These are phyloP conservation scores for Graptemys geographica DNA, from an alignment of 2,797 vertebrate genomes.

Conservation along the genomic window DNA sequence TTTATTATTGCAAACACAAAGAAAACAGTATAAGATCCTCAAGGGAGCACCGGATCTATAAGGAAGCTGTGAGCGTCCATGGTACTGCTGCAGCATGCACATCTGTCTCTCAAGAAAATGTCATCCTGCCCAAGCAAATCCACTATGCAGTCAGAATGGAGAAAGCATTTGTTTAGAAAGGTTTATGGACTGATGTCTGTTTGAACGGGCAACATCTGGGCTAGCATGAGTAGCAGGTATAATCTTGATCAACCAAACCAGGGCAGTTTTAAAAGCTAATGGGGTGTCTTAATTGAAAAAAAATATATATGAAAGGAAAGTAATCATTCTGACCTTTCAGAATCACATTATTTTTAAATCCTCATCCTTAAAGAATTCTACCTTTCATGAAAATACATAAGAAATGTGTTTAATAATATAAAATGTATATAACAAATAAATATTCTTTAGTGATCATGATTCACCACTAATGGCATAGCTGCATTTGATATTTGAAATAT, in stretches of 20 bases:
- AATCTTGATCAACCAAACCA: constrained; percentile 2
- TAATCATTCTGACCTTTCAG: background rate
- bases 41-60: constrained; percentile 30
- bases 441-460: constrained; percentile 3
- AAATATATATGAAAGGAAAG: constrained; percentile 11
- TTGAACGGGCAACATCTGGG: constrained; percentile 45
- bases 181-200: constrained; percentile 38
- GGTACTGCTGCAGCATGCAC: background rate
- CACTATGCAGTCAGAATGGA: constrained; percentile 36
- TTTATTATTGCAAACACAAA: constrained; percentile 38
- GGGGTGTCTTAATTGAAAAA: background rate
- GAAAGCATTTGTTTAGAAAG: constrained; percentile 67
- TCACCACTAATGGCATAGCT: background rate
- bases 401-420: no score
- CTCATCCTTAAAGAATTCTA: background rate
- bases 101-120: constrained; percentile 73
- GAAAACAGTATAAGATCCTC: background rate
- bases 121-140: constrained; percentile 49
- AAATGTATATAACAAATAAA: background rate
- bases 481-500: constrained; percentile 15
- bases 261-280: constrained; percentile 33
- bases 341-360: background rate
- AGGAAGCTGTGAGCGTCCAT: constrained; percentile 4
- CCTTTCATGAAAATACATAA: constrained; percentile 25
- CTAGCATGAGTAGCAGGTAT: background rate